These are phyloP conservation scores for Ericerus pela DNA, from an alignment of 1,140 invertebrate genomes.

Conservation along the genomic window DNA sequence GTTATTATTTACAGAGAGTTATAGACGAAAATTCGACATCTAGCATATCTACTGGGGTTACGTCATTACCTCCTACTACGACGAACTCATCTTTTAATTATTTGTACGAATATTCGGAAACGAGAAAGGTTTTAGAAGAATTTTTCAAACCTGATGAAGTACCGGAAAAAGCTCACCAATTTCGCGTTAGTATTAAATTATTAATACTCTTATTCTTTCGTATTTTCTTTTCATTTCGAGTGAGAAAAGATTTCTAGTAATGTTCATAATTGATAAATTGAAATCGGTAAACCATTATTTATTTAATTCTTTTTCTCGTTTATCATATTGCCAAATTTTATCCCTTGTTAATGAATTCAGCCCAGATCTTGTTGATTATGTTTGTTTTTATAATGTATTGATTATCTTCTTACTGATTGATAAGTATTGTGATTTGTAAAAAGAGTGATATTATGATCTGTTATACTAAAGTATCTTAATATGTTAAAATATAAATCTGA, in stretches of 20 bases:
- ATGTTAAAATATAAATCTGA: too few relatives aligned
- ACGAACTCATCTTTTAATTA: slow-evolving; percentile 53
- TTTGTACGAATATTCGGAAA: slow-evolving; percentile 79
- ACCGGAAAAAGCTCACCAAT: slow-evolving; percentile 30
- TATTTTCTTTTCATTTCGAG: not conserved
- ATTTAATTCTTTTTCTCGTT: too few relatives aligned
- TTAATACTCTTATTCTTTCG: not conserved
- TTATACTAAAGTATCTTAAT: too few relatives aligned
- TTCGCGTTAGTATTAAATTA: slow-evolving; percentile 33
- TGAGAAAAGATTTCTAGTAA: not conserved
- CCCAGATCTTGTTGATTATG: too few relatives aligned
- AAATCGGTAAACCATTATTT: not conserved
- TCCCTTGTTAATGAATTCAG: too few relatives aligned
- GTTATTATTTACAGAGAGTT: slow-evolving; percentile 22
- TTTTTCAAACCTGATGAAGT: slow-evolving; percentile 64
- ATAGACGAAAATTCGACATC: slow-evolving; percentile 27
- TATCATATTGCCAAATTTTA: too few relatives aligned
- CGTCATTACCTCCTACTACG: slow-evolving; percentile 20
- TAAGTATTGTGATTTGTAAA: not conserved
- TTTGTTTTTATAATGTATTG: too few relatives aligned
- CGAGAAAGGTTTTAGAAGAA: slow-evolving; percentile 75
- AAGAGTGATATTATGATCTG: too few relatives aligned
- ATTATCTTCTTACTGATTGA: too few relatives aligned
- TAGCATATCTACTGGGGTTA: slow-evolving; percentile 36
- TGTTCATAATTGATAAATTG: not conserved